Conservation (phyloP, 2,113 vertebrate genomes). For the Uria lomvia region DNA sequence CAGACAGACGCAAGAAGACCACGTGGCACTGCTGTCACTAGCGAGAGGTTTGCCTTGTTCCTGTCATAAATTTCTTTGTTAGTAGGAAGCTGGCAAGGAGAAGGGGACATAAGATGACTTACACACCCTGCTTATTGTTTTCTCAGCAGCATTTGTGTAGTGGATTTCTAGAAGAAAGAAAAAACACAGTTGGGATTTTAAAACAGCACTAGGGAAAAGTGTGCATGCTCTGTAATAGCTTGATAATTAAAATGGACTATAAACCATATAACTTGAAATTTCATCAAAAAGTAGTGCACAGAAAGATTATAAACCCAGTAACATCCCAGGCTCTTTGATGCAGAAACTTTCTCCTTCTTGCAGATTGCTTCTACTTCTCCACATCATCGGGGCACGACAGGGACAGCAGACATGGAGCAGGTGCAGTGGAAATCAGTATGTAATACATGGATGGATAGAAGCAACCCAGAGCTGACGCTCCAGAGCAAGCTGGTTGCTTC, state of each 20-base stretch:
- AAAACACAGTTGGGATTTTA: background rate
- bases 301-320: background rate
- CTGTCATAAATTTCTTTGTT: background rate
- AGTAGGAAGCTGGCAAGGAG: background rate
- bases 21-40: background rate
- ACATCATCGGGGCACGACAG: too few species aligned
- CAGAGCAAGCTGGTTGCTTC: background rate
- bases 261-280: background rate
- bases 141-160: background rate
- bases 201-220: background rate
- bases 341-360: background rate
- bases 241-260: background rate
- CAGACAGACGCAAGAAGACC: background rate
- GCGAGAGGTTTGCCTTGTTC: background rate
- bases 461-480: background rate
- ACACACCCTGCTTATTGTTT: background rate
- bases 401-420: background rate
- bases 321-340: background rate
- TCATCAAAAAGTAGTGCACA: accelerated
- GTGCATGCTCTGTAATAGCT: background rate
- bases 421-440: background rate
- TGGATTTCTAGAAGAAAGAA: background rate
- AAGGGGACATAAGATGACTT: background rate
- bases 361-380: background rate
- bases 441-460: background rate